Base-by-base conservation (phyloP, 2,888 invertebrate genomes). In the Leucoma salicis region DNA sequence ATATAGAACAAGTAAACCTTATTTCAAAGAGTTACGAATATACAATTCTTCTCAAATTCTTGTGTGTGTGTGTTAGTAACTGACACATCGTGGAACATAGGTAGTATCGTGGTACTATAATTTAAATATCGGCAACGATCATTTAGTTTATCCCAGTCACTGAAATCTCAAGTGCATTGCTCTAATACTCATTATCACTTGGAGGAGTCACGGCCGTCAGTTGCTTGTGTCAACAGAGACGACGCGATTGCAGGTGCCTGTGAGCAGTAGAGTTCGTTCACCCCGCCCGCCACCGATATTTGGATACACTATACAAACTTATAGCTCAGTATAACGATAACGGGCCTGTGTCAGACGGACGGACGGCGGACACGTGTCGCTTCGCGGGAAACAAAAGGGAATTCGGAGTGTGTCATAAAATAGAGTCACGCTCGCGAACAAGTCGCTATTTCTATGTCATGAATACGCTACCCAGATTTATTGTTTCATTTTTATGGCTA, bases 191-290 rank as follows among this genome's bases (percentile, higher is more conserved):
- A 85, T 82, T 85, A 86, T 85, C 84, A 82, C 78, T 78, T 70
- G 63, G 70, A 70, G 67, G 63, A 75, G 78, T 80, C 78, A 78
- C 74, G 63, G 63, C 61, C 65, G 59, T 57, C 66, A 64, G 75
- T 75, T 77, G 72, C 70, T 78, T 84, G 69, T 83, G 82, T 86
- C 82, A 86, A 86, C 80, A 84, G 70, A 71, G 73, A 36, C 38
- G 35, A 64, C 75, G 74, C 81, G 82, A 84, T 81, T 83, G 85
- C 87, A 87, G 87, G 88, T 87, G 79, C 77, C 81, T 75, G 63
- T 44, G 43, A 27, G 24, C 44, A 31, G 27, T 15, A 56, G 59
- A 71, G 86, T 81, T 84, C 84, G 50, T 82, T 85, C 76, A 85
- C 79, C 87, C 74, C 75, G 70, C 60, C 68, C 70, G 77, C 74